Percentiles rank a stretch among this genome's conserved stretches.
phyloP scores from a whole-genome alignment of 2,113 vertebrate species.

The Pontoporia blainvillei region DNA sequence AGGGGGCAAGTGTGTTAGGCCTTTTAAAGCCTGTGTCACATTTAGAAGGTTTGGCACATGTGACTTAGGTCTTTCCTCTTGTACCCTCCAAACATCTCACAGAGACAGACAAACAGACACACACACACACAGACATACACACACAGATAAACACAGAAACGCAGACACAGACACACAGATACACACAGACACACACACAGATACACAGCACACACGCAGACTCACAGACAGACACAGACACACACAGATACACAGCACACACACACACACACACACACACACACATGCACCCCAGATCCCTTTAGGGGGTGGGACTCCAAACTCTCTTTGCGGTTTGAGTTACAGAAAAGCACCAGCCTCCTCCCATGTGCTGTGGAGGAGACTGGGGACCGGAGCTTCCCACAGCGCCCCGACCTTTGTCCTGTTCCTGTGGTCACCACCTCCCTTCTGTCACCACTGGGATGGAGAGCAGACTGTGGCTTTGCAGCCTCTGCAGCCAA shows the following conservation, averaged over 20 bases:
- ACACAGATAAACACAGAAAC: neutral
- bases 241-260: neutral
- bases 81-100: neutral
- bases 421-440: neutral
- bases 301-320: neutral
- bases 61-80: neutral
- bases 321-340: neutral
- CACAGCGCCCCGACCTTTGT: accelerated
- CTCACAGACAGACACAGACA: neutral
- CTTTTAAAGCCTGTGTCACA: neutral
- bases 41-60: neutral
- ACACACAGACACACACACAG: too few relatives aligned
- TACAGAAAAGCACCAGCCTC: neutral
- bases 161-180: neutral
- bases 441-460: neutral
- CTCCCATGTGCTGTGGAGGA: neutral
- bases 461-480: neutral
- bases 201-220: neutral
- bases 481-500: neutral
- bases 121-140: neutral
- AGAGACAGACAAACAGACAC: neutral
- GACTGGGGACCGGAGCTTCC: too few relatives aligned
- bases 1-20: neutral
- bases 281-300: neutral
- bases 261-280: neutral